A percentile compares a stretch with the other conserved stretches of the same genome.
Evolutionary conservation across 2,888 invertebrate species (phyloP).

Genomic region (Cantharis lateralis): DNA sequence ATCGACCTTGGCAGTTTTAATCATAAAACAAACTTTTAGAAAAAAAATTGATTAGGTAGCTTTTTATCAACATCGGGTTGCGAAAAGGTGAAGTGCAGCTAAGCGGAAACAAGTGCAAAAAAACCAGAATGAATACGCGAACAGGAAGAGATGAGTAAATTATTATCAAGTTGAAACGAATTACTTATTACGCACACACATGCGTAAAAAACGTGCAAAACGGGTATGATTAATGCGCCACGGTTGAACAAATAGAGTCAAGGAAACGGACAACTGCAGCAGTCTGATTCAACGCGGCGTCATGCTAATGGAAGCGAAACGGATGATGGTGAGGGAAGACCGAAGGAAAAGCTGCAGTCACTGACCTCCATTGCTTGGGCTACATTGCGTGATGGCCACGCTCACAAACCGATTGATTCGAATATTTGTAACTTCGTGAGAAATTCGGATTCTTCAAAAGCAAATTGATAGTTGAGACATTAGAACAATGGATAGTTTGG

Average conservation of each 20-base stretch:
- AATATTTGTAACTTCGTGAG: slow-evolving; percentile 25
- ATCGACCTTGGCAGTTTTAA: not conserved
- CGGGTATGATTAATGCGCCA: slow-evolving; percentile 31
- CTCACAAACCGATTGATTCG: slow-evolving; percentile 26
- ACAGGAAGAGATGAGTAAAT: not conserved
- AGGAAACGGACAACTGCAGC: slow-evolving; percentile 42
- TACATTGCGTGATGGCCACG: slow-evolving; percentile 45
- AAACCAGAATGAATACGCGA: not conserved
- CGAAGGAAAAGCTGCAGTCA: slow-evolving; percentile 44
- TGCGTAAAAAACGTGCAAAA: slow-evolving; percentile 18
- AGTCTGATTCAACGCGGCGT: slow-evolving; percentile 42
- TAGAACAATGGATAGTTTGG: not conserved
- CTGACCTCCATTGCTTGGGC: slow-evolving; percentile 49
- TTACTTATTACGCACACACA: not conserved
- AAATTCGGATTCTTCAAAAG: slow-evolving; percentile 16
- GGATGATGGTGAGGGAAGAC: slow-evolving; percentile 32
- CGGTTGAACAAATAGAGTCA: slow-evolving; percentile 37
- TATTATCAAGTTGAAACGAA: not conserved
- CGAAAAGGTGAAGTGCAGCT: not conserved
- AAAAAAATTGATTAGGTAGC: not conserved
- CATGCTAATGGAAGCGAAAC: slow-evolving; percentile 39
- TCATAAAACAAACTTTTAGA: not conserved
- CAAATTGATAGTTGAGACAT: not conserved
- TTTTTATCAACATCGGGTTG: not conserved
- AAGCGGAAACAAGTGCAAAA: not conserved